These are phyloP conservation scores for Haplochromis burtoni DNA, from an alignment of 2,113 vertebrate species.

Conservation along the genomic window DNA sequence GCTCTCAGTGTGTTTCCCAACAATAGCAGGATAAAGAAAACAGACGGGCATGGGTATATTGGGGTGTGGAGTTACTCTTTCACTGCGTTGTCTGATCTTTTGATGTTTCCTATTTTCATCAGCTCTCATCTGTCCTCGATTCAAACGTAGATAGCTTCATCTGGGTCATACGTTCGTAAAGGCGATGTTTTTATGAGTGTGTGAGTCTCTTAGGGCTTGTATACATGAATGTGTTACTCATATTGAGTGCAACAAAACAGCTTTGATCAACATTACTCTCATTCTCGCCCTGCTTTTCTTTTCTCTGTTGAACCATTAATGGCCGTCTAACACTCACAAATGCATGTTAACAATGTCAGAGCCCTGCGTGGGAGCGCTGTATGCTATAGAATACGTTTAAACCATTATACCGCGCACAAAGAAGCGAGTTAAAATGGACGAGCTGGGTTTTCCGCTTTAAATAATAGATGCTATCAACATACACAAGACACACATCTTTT, in stretches of 20 bases:
- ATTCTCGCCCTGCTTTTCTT: constrained; percentile 6
- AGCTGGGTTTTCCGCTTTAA: background rate
- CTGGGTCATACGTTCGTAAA: constrained; percentile 14
- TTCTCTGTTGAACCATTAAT: background rate
- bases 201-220: constrained; percentile 30
- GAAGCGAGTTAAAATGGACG: background rate
- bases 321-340: constrained; percentile 4
- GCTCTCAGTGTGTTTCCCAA: constrained; percentile 24
- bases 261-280: constrained; percentile 34
- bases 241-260: constrained; percentile 28
- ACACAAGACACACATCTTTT: background rate
- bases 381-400: background rate
- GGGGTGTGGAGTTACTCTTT: constrained; percentile 57
- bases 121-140: constrained; percentile 10
- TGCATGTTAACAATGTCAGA: background rate
- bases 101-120: constrained; percentile 29
- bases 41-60: constrained; percentile 33
- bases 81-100: constrained; percentile 30
- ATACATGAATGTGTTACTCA: constrained; percentile 35
- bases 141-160: constrained; percentile 36
- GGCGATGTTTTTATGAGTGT: constrained; percentile 4
- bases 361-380: background rate
- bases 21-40: constrained; percentile 48
- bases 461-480: background rate
- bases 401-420: background rate